phyloP scores from a whole-genome alignment of 2,797 vertebrate genomes.

The Lindbergichthys nudifrons region DNA sequence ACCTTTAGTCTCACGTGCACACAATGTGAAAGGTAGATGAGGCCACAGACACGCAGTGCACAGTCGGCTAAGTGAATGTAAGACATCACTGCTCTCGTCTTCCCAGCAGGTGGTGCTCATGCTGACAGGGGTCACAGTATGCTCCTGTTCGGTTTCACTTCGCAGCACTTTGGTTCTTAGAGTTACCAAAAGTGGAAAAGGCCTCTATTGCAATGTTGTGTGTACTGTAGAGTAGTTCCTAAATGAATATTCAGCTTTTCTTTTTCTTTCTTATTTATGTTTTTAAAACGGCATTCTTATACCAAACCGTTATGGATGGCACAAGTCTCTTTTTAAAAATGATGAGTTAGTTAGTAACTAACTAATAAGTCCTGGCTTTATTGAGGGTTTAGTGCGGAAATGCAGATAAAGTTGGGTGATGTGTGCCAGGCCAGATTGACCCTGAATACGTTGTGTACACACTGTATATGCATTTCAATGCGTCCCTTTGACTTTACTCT shows the following conservation, averaged over 20 bases:
- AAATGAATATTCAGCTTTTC: slow-evolving; percentile 18
- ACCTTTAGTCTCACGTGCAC: not conserved
- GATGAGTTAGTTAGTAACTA: no score
- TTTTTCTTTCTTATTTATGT: slow-evolving; percentile 25
- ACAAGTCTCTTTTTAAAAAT: not conserved
- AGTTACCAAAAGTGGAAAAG: slow-evolving; percentile 9
- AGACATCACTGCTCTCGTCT: slow-evolving; percentile 2
- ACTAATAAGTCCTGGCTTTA: not conserved
- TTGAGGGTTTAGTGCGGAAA: not conserved
- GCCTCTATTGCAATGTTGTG: not conserved
- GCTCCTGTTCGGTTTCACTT: not conserved
- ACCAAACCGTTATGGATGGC: not conserved
- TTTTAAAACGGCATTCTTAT: not conserved
- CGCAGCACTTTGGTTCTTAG: slow-evolving; percentile 1
- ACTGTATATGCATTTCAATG: slow-evolving; percentile 5
- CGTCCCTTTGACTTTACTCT: not conserved
- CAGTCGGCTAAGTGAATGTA: slow-evolving; percentile 46
- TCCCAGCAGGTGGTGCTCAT: not conserved
- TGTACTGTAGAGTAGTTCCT: not conserved
- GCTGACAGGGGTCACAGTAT: slow-evolving; percentile 4
- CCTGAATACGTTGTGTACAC: slow-evolving; percentile 2
- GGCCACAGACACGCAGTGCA: slow-evolving; percentile 2
- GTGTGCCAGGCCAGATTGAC: not conserved
- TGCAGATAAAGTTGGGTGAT: not conserved
- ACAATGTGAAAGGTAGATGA: not conserved